A percentile compares a stretch with the other conserved stretches of the same genome.
These are phyloP conservation scores for Iguana delicatissima DNA, from an alignment of 2,797 vertebrate genomes.

Conservation along the genomic window DNA sequence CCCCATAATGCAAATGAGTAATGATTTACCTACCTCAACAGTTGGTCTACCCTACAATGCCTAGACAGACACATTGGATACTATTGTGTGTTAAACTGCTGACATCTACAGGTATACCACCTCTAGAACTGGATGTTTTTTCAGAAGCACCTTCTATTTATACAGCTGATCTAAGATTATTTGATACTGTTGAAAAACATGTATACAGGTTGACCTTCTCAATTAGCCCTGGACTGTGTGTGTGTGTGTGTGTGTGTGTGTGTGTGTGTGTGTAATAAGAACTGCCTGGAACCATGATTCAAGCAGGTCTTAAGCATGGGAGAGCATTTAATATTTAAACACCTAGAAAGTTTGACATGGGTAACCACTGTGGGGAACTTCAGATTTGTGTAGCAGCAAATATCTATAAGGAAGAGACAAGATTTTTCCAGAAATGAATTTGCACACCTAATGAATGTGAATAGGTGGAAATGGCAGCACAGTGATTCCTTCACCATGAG, in stretches of 20 bases:
- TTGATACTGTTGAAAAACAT: background rate
- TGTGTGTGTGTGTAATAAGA: background rate
- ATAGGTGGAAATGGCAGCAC: background rate
- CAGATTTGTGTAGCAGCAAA: conserved; percentile 16
- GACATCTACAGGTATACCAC: background rate
- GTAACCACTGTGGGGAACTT: conserved; percentile 6
- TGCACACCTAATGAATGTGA: background rate
- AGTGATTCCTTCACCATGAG: background rate
- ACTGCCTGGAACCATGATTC: background rate
- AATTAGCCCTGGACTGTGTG: background rate
- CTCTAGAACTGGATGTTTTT: background rate
- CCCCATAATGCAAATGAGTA: background rate
- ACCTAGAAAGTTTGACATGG: background rate
- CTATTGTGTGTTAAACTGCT: background rate
- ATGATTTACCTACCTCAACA: background rate
- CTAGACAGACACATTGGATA: background rate
- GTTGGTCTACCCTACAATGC: background rate
- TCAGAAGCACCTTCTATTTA: background rate
- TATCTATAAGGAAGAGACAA: conserved; percentile 8
- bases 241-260: background rate
- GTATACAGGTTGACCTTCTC: background rate
- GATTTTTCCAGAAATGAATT: background rate
- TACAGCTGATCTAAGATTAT: background rate
- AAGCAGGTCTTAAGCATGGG: background rate
- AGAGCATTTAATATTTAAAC: background rate